Base-by-base conservation (phyloP, 2,888 invertebrate species). In the Lucinisca nassula region DNA sequence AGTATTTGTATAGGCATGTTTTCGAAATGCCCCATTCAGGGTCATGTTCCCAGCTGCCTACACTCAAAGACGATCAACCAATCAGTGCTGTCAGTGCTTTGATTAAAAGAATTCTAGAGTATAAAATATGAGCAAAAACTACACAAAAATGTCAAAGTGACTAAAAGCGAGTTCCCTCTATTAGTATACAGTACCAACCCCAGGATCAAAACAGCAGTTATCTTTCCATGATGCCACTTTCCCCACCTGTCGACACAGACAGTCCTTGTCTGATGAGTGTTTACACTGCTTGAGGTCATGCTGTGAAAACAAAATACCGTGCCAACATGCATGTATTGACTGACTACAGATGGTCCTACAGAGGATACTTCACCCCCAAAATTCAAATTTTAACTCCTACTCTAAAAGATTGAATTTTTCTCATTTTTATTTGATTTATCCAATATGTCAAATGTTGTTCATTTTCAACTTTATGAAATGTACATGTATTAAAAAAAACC, bases 141-240 rank as follows among this genome's bases (percentile, higher is more conserved):
- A 45, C 17, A 17, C 8, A 45, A 45, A 8, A 45, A 8, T 45
- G 45, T 12, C 8, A 45, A 12, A 45, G 17, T 12, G 45, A 45
- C 45, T 45, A 55, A 27, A 30, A 61, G 30, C 61, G 10, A 30
- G 30, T 30, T 3, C 32, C 35, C 12, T 67, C 67, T 67, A 35
- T 30, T 30, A 67, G 67, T 17, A 55, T 55, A 55, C 21, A 40
- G 35, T 90, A 90, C 90, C 90, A 83, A 90, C 90, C 90, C 86
- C 88, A 72, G 86, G 58, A 38, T 84, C 74, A 82, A 90, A 88
- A 86, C 90, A 90, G 90, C 88, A 90, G 82, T 90, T 90, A 84
- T 90, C 90, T 86, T 90, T 88, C 88, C 88, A 90, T 37, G 90
- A 82, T 12, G 87, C 49, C 6, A 84, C 0, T 45, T 77, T 85